Conservation (phyloP, 2,797 vertebrate genomes). For the Somateria mollissima region DNA sequence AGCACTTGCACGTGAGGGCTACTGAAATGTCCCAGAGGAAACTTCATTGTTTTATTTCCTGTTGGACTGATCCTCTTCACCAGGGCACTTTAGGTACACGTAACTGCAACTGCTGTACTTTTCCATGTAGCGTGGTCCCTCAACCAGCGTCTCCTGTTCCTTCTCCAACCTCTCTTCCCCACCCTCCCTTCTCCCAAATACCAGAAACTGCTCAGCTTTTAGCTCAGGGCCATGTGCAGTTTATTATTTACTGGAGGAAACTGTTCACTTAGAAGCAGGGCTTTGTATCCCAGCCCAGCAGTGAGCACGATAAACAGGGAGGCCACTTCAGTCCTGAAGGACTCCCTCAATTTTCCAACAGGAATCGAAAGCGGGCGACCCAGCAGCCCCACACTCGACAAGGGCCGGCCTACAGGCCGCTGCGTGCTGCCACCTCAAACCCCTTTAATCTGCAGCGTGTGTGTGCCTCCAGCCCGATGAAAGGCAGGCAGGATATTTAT, state of each 20-base stretch:
- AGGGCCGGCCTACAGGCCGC: background rate
- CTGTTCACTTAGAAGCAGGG: background rate
- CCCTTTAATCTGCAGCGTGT: background rate
- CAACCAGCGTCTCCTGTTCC: background rate
- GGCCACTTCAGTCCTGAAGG: background rate
- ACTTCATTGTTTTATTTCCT: slow-evolving; percentile 22
- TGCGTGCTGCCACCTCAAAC: background rate
- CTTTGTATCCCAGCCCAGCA: background rate
- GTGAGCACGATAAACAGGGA: background rate
- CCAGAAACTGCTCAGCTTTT: background rate
- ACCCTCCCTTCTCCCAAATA: background rate
- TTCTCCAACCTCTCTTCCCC: background rate
- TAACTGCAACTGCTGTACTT: background rate
- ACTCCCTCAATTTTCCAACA: background rate
- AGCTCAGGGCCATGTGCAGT: background rate
- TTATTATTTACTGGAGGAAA: background rate
- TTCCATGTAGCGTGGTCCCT: background rate
- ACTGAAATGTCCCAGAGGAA: slow-evolving; percentile 1
- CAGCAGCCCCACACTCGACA: background rate
- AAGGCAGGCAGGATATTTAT: slow-evolving; percentile 69
- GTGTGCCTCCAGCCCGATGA: background rate
- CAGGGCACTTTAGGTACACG: background rate
- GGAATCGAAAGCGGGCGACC: background rate
- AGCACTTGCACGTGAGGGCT: background rate
- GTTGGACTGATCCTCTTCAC: background rate